Percentiles rank a stretch among this genome's conserved stretches.
Evolutionary conservation across 2,888 invertebrate species (phyloP).

Genomic region (Leptarthrus brevirostris): DNA sequence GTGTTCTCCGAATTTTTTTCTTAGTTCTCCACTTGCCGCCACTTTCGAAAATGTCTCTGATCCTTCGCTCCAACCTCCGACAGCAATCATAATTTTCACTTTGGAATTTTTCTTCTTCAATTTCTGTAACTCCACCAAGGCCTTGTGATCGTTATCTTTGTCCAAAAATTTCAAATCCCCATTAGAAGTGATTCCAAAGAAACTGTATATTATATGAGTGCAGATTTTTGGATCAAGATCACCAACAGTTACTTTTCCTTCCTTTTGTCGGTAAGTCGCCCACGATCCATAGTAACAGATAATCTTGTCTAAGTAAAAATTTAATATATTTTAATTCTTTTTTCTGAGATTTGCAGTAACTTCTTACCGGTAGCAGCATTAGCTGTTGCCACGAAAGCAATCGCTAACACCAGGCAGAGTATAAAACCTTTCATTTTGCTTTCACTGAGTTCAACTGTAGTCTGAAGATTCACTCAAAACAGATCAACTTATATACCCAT

Average conservation of each 20-base stretch:
- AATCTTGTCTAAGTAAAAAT: slow-evolving; percentile 68
- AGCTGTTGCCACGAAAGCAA: neutral
- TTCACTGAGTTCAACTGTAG: neutral
- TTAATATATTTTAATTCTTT: neutral
- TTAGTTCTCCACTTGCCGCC: slow-evolving; percentile 59
- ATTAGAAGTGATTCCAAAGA: slow-evolving; percentile 71
- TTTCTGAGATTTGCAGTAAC: too few species aligned
- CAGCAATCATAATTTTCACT: slow-evolving; percentile 68
- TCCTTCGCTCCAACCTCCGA: slow-evolving; percentile 73
- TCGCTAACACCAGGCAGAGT: neutral
- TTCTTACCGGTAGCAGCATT: neutral
- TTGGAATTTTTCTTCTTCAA: slow-evolving; percentile 66
- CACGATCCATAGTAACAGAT: slow-evolving; percentile 79
- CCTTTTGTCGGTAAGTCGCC: slow-evolving; percentile 73
- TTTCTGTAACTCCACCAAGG: slow-evolving; percentile 64
- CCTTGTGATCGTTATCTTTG: slow-evolving; percentile 67
- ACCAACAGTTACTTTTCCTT: slow-evolving; percentile 73
- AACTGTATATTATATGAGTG: slow-evolving; percentile 77
- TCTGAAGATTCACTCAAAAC: neutral
- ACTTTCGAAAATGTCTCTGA: slow-evolving; percentile 67
- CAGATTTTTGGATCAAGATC: slow-evolving; percentile 74
- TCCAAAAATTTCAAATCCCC: slow-evolving; percentile 70
- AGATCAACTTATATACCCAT: too few species aligned
- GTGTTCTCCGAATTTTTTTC: slow-evolving; percentile 68
- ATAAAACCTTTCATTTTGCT: neutral